phyloP scores from a whole-genome alignment of 1,140 invertebrate genomes.

The Limonius californicus region DNA sequence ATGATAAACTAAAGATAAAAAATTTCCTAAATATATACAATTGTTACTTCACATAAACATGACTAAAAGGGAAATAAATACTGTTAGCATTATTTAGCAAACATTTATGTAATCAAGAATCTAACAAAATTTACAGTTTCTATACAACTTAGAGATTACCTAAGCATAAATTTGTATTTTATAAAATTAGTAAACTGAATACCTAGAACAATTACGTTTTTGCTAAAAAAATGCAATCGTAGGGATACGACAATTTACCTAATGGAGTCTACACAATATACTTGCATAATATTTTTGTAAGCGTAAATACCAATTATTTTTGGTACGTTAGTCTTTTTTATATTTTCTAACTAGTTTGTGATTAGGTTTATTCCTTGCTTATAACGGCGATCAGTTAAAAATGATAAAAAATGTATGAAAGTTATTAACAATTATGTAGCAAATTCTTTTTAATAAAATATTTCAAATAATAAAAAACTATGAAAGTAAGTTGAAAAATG shows the following conservation, averaged over 20 bases:
- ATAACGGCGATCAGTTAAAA: neutral
- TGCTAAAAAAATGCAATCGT: slow-evolving; percentile 2
- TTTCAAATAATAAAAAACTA: neutral
- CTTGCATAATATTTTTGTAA: slow-evolving; percentile 1
- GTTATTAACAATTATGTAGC: neutral
- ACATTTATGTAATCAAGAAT: neutral
- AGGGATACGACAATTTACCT: neutral
- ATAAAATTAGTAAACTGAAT: neutral
- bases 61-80: slow-evolving; percentile 1
- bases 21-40: slow-evolving; percentile 14
- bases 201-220: neutral
- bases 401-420: neutral
- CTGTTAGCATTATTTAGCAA: slow-evolving; percentile 7
- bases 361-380: neutral
- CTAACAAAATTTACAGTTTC: slow-evolving; percentile 9
- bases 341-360: slow-evolving; percentile 4
- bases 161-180: neutral
- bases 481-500: too few relatives aligned
- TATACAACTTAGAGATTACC: neutral
- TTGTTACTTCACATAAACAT: neutral
- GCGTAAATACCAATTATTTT: slow-evolving; percentile 10
- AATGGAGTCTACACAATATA: neutral
- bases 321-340: slow-evolving; percentile 8
- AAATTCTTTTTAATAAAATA: neutral
- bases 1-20: slow-evolving; percentile 3